phyloP scores from a whole-genome alignment of 2,797 vertebrate genomes.

The Notolepis coatsorum region DNA sequence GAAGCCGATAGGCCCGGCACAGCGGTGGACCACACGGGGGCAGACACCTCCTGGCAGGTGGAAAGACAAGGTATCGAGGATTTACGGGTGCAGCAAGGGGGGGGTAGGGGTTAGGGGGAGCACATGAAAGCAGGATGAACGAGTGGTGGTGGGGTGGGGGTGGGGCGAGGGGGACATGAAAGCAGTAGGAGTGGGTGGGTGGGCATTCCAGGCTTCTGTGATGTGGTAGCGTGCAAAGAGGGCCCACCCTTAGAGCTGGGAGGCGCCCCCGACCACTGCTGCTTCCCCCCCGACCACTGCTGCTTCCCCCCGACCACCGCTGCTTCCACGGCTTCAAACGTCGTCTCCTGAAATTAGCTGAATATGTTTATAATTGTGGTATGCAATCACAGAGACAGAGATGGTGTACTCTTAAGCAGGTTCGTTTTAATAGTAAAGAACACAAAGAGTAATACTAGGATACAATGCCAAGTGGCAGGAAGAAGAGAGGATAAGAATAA shows the following conservation, averaged over 20 bases:
- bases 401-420: too few species aligned
- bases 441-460: too few species aligned
- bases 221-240: constrained; percentile 55
- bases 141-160: constrained; percentile 9
- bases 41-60: constrained; percentile 65
- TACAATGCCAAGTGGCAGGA: too few species aligned
- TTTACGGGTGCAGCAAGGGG: neutral
- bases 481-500: too few species aligned
- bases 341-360: too few species aligned
- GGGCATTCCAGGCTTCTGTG: constrained; percentile 46
- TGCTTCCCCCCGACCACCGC: neutral
- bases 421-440: too few species aligned
- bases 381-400: too few species aligned
- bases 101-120: constrained; percentile 3
- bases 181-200: constrained; percentile 42
- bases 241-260: constrained; percentile 38
- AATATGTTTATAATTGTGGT: too few species aligned
- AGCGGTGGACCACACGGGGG: constrained; percentile 50
- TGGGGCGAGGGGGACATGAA: constrained; percentile 51
- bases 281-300: too few species aligned
- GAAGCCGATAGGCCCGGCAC: constrained; percentile 71
- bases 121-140: constrained; percentile 44
- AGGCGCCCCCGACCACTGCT: too few species aligned
- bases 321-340: constrained; percentile 59
- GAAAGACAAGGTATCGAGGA: constrained; percentile 54